Conservation (phyloP, 2,113 vertebrate species). For the Pangasianodon gigas region DNA sequence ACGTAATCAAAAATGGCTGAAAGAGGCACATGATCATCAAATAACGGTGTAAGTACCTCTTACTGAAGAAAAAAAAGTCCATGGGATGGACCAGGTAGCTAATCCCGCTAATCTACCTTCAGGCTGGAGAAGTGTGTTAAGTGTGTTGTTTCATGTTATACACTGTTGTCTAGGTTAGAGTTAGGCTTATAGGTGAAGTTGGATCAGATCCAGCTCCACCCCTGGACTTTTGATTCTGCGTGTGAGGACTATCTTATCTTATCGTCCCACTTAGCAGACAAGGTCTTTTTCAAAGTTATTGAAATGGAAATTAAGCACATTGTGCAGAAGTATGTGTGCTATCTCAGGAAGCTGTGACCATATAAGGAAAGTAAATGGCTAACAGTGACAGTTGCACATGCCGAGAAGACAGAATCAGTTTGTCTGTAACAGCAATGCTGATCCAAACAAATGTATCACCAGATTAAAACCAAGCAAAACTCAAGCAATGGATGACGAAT, state of each 20-base stretch:
- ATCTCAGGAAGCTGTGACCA: slow-evolving; percentile 24
- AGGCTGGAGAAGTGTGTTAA: not conserved
- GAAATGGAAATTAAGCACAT: not conserved
- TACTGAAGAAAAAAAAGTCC: not conserved
- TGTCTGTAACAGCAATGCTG: not conserved
- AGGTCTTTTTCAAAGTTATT: not conserved
- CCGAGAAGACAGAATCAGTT: not conserved
- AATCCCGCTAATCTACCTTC: not conserved
- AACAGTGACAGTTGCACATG: not conserved
- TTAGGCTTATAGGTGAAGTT: not conserved
- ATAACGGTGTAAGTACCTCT: not conserved
- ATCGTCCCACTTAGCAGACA: slow-evolving; percentile 14
- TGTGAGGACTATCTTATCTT: not conserved
- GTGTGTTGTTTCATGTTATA: not conserved
- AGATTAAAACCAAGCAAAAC: not conserved
- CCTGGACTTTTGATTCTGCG: not conserved
- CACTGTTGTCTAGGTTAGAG: not conserved
- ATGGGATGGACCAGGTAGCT: not conserved
- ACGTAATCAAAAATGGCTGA: not conserved
- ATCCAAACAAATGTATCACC: not conserved
- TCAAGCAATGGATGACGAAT: not conserved
- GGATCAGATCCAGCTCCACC: not conserved
- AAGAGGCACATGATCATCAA: not conserved
- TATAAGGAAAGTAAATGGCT: not conserved
- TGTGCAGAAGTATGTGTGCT: not conserved